phyloP scores from a whole-genome alignment of 2,888 invertebrate species.

The Oscheius sp. region DNA sequence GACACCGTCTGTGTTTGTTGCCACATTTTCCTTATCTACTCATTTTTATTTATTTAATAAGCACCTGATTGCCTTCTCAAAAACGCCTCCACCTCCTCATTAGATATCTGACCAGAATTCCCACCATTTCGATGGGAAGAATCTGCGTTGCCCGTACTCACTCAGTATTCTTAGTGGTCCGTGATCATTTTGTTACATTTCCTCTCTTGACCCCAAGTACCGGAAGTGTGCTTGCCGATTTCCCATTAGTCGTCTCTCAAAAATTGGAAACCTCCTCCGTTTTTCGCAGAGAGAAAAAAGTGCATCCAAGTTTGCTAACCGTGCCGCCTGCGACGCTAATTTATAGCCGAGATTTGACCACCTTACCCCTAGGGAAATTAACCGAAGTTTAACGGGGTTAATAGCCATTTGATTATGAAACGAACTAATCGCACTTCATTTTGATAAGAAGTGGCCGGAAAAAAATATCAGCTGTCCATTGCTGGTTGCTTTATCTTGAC shows the following conservation, averaged over 20 bases:
- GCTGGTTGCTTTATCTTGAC: no score
- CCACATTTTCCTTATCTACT: conserved; percentile 23
- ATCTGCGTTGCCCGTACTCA: background rate
- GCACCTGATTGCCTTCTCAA: conserved; percentile 15
- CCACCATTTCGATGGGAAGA: conserved; percentile 13
- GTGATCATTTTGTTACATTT: conserved; percentile 7
- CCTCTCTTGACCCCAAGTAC: background rate
- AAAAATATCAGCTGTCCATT: no score
- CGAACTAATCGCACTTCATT: background rate
- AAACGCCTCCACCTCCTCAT: background rate
- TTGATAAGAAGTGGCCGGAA: no score
- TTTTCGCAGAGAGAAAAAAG: background rate
- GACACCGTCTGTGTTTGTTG: conserved; percentile 21
- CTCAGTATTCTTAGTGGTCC: background rate
- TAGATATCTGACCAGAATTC: background rate
- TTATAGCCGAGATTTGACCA: conserved; percentile 3
- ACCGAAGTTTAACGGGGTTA: background rate
- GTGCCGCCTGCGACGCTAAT: background rate
- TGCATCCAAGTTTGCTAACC: background rate
- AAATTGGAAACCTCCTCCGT: background rate
- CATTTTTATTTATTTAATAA: conserved; percentile 23
- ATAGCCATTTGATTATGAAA: background rate
- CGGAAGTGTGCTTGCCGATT: conserved; percentile 2
- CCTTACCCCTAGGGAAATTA: conserved; percentile 16
- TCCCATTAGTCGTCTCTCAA: conserved; percentile 5